These are phyloP conservation scores for Halichondria panicea DNA, from an alignment of 37 sponge, comb jelly and placozoan species.

Conservation along the genomic window DNA sequence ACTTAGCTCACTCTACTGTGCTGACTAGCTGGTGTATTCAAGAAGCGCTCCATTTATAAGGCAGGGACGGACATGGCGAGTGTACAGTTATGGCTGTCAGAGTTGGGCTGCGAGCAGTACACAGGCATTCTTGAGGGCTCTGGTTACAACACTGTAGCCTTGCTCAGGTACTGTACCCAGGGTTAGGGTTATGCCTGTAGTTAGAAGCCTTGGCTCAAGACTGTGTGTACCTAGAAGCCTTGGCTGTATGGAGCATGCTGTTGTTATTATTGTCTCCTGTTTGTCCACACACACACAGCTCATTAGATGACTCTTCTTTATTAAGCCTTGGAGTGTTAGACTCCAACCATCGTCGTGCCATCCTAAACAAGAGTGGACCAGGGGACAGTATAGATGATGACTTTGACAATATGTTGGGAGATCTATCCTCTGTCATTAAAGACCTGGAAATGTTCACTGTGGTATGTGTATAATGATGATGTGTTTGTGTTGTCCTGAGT, in stretches of 20 bases:
- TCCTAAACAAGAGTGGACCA: slow-evolving; percentile 22
- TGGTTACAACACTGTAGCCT: slow-evolving; percentile 32
- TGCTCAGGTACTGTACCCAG: slow-evolving; percentile 21
- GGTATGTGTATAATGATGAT: slow-evolving; percentile 12
- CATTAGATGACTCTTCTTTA: slow-evolving; percentile 16
- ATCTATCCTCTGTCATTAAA: slow-evolving; percentile 52
- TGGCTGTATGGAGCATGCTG: neutral
- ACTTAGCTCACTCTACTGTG: too few relatives aligned
- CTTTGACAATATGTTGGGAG: slow-evolving; percentile 56
- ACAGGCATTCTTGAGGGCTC: slow-evolving; percentile 27
- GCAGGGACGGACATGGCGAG: neutral
- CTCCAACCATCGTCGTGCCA: slow-evolving; percentile 40
- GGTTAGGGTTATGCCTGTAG: neutral
- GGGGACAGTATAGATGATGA: slow-evolving; percentile 9
- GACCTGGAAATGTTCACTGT: slow-evolving; percentile 59
- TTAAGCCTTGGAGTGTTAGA: slow-evolving; percentile 28
- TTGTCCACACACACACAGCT: neutral
- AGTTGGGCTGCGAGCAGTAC: slow-evolving; percentile 48
- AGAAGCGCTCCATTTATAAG: neutral
- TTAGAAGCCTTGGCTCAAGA: neutral
- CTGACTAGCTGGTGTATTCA: too few relatives aligned
- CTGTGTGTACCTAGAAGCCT: slow-evolving; percentile 3
- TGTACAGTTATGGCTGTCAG: slow-evolving; percentile 31
- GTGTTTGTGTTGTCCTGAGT: neutral
- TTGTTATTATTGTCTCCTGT: neutral